A percentile compares a stretch with the other conserved stretches of the same genome.
Evolutionary conservation across 2,797 vertebrate species (phyloP).

Genomic region (Etheostoma perlongum): DNA sequence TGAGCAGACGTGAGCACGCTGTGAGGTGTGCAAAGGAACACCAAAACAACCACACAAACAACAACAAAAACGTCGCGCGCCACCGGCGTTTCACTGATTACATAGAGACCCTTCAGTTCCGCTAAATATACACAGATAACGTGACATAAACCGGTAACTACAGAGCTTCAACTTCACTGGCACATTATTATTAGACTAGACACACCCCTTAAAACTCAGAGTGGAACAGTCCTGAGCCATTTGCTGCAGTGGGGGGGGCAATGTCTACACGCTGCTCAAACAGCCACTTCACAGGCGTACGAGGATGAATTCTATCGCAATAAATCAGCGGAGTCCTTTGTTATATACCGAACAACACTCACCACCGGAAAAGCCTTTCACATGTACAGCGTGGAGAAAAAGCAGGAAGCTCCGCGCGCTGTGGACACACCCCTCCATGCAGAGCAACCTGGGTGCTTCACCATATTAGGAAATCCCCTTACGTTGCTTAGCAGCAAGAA

Average conservation of each 20-base stretch:
- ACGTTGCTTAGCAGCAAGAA: slow-evolving; percentile 81
- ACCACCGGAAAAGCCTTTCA: slow-evolving; percentile 13
- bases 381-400: slow-evolving; percentile 19
- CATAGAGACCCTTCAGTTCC: not conserved
- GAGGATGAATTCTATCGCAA: slow-evolving; percentile 13
- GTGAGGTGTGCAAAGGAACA: slow-evolving; percentile 27
- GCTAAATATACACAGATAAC: slow-evolving; percentile 38
- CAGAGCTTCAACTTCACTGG: slow-evolving; percentile 44
- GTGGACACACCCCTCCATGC: slow-evolving; percentile 75
- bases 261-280: slow-evolving; percentile 9
- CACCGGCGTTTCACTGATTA: slow-evolving; percentile 17
- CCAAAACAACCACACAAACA: not conserved
- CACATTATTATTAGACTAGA: slow-evolving; percentile 56
- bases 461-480: slow-evolving; percentile 85
- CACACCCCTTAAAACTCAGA: slow-evolving; percentile 59
- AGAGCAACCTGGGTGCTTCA: slow-evolving; percentile 61
- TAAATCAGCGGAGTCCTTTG: not conserved
- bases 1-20: slow-evolving; percentile 13
- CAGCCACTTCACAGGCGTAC: slow-evolving; percentile 5
- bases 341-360: slow-evolving; percentile 23
- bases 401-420: slow-evolving; percentile 57
- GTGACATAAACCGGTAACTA: slow-evolving; percentile 6
- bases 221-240: slow-evolving; percentile 79
- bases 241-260: slow-evolving; percentile 73
- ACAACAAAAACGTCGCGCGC: not conserved